Evolutionary conservation across 2,888 invertebrate genomes (phyloP), one percentile per base, ranked within the genome.

Genomic region (Lasioglossum calceatum): DNA sequence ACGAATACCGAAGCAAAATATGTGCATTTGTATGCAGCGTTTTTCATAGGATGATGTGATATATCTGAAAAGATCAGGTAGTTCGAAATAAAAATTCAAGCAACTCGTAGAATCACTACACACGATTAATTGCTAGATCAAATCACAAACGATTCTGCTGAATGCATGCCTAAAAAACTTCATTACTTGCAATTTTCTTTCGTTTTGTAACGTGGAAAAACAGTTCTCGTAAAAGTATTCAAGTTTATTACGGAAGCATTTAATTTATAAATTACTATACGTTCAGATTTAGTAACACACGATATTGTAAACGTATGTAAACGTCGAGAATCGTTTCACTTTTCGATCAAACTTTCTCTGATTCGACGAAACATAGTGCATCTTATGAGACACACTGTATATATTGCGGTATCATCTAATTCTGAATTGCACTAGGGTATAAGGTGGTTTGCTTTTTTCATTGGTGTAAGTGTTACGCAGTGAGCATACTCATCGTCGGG

Each of bases 331-430:
- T 80, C 79, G 79, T 74, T 85, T 79, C 77, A 54, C 77, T 36
- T 84, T 75, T 50, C n/a, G 36, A 73, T 79, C 14, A 76, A 39
- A 58, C 23, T 39, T 19, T 84, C 70, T 79, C 54, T 50, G n/a
- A 19, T 79, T 79, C 36, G 73, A 74, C 16, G 14, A 47, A 27
- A 67, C 44, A 39, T 42, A 32, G 64, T 85, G 77, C 85, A 85
- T 85, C 85, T 85, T 85, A 85, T 85, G 85, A 36, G 85, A 85
- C 77, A 85, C 80, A 85, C 77, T 85, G 81, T 86, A 88, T 89
- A 91, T 92, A 91, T 84, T 82, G 85, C 88, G 87, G 78, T 90
- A 87, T 91, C 87, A 81, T 91, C 84, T 88, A 91, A 88, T 90
- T 85, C 87, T 92, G 75, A 85, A 86, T 87, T 85, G 85, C 90